Conservation (phyloP, 2,797 vertebrate genomes). For the Jordanella pulchra region DNA sequence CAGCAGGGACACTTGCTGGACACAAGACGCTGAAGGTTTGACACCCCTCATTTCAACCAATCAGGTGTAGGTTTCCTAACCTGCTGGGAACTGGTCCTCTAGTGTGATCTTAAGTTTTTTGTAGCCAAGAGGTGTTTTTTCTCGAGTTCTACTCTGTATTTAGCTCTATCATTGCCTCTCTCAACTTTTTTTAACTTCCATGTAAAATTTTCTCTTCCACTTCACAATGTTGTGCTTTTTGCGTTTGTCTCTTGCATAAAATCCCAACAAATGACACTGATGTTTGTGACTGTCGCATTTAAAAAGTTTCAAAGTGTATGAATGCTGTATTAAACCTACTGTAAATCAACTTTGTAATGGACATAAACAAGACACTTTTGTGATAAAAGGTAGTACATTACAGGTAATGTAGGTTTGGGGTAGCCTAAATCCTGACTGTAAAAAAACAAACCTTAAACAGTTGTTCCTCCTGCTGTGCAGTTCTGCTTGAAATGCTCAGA, state of each 20-base stretch:
- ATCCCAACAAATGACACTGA: background rate
- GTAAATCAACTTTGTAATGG: slow-evolving; percentile 11
- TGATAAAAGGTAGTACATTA: background rate
- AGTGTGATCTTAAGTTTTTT: background rate
- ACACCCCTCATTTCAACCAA: background rate
- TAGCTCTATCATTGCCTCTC: background rate
- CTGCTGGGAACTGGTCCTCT: background rate
- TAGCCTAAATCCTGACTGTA: slow-evolving; percentile 23
- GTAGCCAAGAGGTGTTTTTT: background rate
- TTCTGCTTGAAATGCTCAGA: slow-evolving; percentile 32
- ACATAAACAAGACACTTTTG: background rate
- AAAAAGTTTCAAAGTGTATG: background rate
- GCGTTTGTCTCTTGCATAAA: background rate
- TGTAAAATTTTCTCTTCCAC: background rate
- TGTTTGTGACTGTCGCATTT: background rate
- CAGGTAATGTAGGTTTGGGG: slow-evolving; percentile 13
- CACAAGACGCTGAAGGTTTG: background rate
- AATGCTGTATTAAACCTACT: background rate
- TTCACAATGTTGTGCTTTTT: slow-evolving; percentile 1
- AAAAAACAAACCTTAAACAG: slow-evolving; percentile 49
- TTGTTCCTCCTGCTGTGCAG: slow-evolving; percentile 30
- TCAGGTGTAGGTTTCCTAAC: background rate
- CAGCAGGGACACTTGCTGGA: background rate
- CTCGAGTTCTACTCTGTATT: background rate
- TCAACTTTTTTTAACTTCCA: background rate